Conservation (phyloP, 2,113 vertebrate species). For the Embiotoca jacksoni region DNA sequence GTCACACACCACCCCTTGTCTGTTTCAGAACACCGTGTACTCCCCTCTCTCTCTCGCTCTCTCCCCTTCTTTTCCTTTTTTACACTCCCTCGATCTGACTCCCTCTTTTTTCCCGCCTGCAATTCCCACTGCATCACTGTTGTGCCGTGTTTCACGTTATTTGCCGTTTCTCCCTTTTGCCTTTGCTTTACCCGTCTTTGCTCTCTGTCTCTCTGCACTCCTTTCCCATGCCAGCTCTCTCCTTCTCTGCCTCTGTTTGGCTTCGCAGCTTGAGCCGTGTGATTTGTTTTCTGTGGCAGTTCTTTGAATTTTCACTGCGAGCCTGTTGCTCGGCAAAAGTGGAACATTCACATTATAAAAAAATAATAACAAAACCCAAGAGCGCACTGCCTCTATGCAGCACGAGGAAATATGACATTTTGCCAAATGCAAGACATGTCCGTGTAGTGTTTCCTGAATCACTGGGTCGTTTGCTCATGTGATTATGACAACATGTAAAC, state of each 20-base stretch:
- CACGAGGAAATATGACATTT: neutral
- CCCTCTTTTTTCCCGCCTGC: neutral
- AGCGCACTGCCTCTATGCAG: neutral
- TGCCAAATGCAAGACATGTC: too few relatives aligned
- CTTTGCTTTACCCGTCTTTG: neutral
- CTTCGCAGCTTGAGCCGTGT: conserved; percentile 39
- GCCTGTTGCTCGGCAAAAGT: conserved; percentile 52
- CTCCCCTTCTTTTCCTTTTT: neutral
- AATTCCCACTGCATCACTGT: neutral
- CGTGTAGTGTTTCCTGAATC: neutral
- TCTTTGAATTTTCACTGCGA: conserved; percentile 47
- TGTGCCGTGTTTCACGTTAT: neutral
- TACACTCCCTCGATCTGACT: neutral
- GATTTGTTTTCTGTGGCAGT: conserved; percentile 44
- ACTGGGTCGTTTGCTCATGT: neutral
- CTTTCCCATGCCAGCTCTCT: conserved; percentile 18
- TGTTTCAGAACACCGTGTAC: conserved; percentile 55
- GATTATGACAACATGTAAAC: neutral
- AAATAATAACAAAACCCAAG: conserved; percentile 1
- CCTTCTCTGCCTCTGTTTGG: conserved; percentile 23
- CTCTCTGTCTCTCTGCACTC: neutral
- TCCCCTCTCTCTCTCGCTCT: conserved; percentile 2
- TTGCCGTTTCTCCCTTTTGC: neutral
- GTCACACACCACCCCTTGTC: conserved; percentile 69
- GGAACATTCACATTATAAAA: conserved; percentile 23